These are phyloP conservation scores for Microdon myrmicae DNA, from an alignment of 2,888 invertebrate species.

Conservation along the genomic window DNA sequence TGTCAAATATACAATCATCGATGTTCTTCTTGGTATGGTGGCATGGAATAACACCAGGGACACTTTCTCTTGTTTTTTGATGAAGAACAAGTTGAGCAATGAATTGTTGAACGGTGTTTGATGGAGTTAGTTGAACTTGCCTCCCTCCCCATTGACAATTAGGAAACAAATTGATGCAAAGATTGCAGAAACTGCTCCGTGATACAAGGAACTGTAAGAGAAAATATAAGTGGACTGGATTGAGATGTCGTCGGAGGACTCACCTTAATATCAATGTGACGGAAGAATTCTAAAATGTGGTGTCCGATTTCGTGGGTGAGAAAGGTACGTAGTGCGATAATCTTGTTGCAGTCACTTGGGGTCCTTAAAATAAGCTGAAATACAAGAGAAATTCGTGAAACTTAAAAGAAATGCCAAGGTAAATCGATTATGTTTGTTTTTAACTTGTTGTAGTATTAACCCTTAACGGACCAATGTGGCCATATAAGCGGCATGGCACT, in stretches of 20 bases:
- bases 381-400: conserved; percentile 10
- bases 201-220: conserved; percentile 63
- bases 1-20: conserved; percentile 25
- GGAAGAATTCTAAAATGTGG: conserved; percentile 60
- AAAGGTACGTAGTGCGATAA: conserved; percentile 63
- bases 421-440: too few relatives aligned
- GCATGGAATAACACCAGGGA: too few relatives aligned
- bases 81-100: conserved; percentile 58
- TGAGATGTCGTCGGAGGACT: conserved; percentile 7
- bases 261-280: conserved; percentile 62
- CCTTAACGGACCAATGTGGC: neutral
- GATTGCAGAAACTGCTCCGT: conserved; percentile 60
- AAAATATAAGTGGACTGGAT: neutral
- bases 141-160: conserved; percentile 62
- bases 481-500: neutral
- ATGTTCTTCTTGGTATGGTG: neutral
- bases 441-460: too few relatives aligned
- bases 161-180: conserved; percentile 66
- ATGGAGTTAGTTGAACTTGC: conserved; percentile 50
- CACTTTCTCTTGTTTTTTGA: conserved; percentile 37
- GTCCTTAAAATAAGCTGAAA: conserved; percentile 61
- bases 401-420: too few relatives aligned
- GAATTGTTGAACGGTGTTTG: conserved; percentile 56
- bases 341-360: conserved; percentile 64
- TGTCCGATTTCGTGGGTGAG: conserved; percentile 63